phyloP scores from a whole-genome alignment of 1,140 invertebrate species.

The Leptinotarsa texana region DNA sequence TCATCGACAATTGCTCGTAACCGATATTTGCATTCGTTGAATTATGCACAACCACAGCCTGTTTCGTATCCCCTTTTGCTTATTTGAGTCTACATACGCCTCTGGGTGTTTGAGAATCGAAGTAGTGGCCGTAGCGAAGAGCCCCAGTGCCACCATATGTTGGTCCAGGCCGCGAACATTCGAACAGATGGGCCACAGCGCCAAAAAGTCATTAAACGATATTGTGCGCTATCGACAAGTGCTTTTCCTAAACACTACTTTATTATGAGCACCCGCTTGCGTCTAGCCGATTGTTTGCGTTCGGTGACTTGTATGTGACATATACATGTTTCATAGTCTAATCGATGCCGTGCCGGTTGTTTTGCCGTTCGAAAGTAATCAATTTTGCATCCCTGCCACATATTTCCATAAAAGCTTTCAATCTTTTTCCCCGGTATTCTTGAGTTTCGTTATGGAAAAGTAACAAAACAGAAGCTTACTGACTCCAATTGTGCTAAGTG shows the following conservation, averaged over 20 bases:
- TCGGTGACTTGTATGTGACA: neutral
- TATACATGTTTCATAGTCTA: neutral
- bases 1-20: neutral
- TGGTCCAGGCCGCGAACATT: slow-evolving; percentile 53
- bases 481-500: too few relatives aligned
- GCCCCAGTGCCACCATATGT: slow-evolving; percentile 52
- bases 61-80: neutral
- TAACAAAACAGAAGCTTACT: too few relatives aligned
- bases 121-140: slow-evolving; percentile 33
- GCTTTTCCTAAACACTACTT: slow-evolving; percentile 46
- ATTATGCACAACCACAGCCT: neutral
- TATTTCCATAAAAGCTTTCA: too few relatives aligned
- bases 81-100: slow-evolving; percentile 24
- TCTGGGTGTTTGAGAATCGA: slow-evolving; percentile 23
- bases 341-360: too few relatives aligned
- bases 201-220: slow-evolving; percentile 56
- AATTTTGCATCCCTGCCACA: too few relatives aligned
- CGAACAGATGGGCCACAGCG: slow-evolving; percentile 55
- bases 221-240: slow-evolving; percentile 53
- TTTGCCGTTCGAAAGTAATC: too few relatives aligned
- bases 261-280: slow-evolving; percentile 37
- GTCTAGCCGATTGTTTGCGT: neutral
- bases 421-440: too few relatives aligned
- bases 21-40: neutral
- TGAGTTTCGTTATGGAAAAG: too few relatives aligned